Percentiles rank a stretch among this genome's conserved stretches.
These are phyloP conservation scores for Ictidomys tridecemlineatus DNA, from an alignment of 2,113 vertebrate genomes.

Conservation along the genomic window DNA sequence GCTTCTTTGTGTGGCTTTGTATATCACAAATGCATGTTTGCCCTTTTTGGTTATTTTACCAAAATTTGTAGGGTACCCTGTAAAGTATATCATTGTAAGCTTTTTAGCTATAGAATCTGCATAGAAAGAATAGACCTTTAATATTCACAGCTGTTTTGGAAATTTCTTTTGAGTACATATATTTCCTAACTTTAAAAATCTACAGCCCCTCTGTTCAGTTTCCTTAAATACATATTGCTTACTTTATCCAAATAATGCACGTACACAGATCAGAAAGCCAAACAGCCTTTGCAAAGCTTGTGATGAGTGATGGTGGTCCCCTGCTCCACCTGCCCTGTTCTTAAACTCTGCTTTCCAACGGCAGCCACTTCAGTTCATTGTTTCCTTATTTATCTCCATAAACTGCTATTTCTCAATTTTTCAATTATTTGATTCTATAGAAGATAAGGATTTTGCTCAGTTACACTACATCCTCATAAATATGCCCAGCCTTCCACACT, in stretches of 20 bases:
- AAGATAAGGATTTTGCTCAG: not conserved
- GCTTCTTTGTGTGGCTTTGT: too few species aligned
- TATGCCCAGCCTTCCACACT: rapidly evolving
- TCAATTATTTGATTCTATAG: not conserved
- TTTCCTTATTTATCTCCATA: not conserved
- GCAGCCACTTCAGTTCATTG: not conserved
- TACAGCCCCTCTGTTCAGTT: not conserved
- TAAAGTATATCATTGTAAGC: not conserved
- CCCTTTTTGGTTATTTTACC: not conserved
- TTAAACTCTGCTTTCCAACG: not conserved
- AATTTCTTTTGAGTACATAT: constrained; percentile 25
- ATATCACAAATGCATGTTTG: not conserved
- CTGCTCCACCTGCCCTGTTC: not conserved
- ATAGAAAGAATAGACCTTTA: not conserved
- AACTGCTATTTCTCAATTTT: not conserved
- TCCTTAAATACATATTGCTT: not conserved
- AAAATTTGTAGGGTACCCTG: not conserved
- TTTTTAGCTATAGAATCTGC: constrained; percentile 9
- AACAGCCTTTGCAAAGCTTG: rapidly evolving
- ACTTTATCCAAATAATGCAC: not conserved
- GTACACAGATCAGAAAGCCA: not conserved
- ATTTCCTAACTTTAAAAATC: constrained; percentile 18
- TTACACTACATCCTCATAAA: not conserved
- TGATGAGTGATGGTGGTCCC: too few species aligned
- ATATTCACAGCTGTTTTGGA: not conserved